A percentile compares a stretch with the other conserved stretches of the same genome.
These are phyloP conservation scores for Epirrita christyi DNA, from an alignment of 2,888 invertebrate genomes.

Conservation along the genomic window DNA sequence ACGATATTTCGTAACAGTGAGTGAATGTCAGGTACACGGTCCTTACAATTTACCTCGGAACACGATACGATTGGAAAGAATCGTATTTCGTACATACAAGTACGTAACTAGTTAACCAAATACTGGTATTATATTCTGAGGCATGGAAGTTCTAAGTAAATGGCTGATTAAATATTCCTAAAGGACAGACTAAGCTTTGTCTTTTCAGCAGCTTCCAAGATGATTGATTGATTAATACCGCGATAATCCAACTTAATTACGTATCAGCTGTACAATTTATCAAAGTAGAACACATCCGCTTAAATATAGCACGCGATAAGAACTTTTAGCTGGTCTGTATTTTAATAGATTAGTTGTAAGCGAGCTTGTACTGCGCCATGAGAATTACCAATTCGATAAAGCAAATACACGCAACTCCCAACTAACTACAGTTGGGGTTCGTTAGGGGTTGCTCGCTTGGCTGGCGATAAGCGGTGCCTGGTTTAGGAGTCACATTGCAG, in stretches of 20 bases:
- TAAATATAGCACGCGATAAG: constrained; percentile 40
- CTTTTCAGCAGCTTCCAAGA: constrained; percentile 19
- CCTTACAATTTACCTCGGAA: constrained; percentile 23
- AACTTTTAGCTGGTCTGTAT: constrained; percentile 44
- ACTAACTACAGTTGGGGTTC: constrained; percentile 32
- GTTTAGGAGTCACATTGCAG: neutral
- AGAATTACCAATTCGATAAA: constrained; percentile 54
- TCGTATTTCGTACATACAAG: constrained; percentile 11
- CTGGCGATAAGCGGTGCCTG: constrained; percentile 20
- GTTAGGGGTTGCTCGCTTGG: constrained; percentile 27
- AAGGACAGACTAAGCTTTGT: constrained; percentile 5
- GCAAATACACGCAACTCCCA: constrained; percentile 49
- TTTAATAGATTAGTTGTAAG: constrained; percentile 48
- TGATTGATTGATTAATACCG: constrained; percentile 40
- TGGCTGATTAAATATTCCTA: no score
- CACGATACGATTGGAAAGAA: constrained; percentile 18
- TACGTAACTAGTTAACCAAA: constrained; percentile 7
- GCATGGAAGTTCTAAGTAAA: neutral
- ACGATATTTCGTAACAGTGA: constrained; percentile 15
- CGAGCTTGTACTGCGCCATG: constrained; percentile 37
- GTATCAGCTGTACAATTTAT: constrained; percentile 41
- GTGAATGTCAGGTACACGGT: constrained; percentile 17
- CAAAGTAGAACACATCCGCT: constrained; percentile 38
- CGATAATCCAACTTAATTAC: constrained; percentile 38
- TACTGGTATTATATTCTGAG: neutral